Evolutionary conservation across 2,888 invertebrate species (phyloP).

Genomic region (Argyresthia albistria): DNA sequence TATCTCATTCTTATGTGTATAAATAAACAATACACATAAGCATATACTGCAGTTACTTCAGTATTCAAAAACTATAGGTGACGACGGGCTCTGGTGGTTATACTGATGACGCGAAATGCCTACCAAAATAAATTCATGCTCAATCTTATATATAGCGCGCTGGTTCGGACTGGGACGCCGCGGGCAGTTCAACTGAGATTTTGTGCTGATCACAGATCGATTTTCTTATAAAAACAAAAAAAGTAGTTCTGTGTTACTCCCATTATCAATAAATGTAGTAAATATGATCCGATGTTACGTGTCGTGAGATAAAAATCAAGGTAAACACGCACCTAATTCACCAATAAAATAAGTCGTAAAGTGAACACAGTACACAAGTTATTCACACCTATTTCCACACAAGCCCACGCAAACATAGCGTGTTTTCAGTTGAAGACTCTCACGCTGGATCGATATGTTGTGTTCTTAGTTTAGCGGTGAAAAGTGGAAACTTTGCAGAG

Average conservation of each 20-base stretch:
- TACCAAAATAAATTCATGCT: slow-evolving; percentile 67
- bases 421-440: slow-evolving; percentile 63
- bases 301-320: slow-evolving; percentile 47
- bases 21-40: no score
- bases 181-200: slow-evolving; percentile 64
- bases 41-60: no score
- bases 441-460: slow-evolving; percentile 65
- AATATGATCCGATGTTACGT: slow-evolving; percentile 29
- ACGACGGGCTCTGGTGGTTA: slow-evolving; percentile 18
- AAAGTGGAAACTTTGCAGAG: slow-evolving; percentile 45
- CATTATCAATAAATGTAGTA: slow-evolving; percentile 28
- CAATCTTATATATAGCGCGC: slow-evolving; percentile 69
- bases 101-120: slow-evolving; percentile 64
- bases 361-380: slow-evolving; percentile 60
- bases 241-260: slow-evolving; percentile 28
- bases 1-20: no score
- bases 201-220: slow-evolving; percentile 57
- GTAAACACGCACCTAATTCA: slow-evolving; percentile 40
- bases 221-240: slow-evolving; percentile 30
- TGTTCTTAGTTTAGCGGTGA: slow-evolving; percentile 61
- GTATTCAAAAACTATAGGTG: background rate
- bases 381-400: slow-evolving; percentile 70
- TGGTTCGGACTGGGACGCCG: slow-evolving; percentile 50
- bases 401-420: slow-evolving; percentile 64
- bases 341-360: slow-evolving; percentile 50